phyloP scores from a whole-genome alignment of 2,888 invertebrate species.

The Automeris io region DNA sequence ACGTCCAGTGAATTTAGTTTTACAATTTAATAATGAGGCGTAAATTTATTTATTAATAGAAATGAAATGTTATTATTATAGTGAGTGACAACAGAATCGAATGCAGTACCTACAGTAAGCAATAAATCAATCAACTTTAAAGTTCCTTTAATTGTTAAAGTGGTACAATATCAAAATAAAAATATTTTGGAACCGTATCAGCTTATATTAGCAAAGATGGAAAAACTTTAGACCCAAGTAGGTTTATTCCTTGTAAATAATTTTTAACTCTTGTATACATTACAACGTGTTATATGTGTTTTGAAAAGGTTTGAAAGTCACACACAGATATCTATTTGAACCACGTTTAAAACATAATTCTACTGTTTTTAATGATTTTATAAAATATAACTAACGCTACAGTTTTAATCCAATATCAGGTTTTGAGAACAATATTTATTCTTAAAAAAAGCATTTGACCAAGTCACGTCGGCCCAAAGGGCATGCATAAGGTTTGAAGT shows the following conservation, averaged over 20 bases:
- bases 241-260: too few species aligned
- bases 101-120: conserved; percentile 17
- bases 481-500: too few species aligned
- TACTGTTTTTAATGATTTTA: too few species aligned
- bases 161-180: conserved; percentile 45
- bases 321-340: too few species aligned
- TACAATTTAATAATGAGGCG: not conserved
- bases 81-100: conserved; percentile 7
- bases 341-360: too few species aligned
- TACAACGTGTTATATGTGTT: not conserved
- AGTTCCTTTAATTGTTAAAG: conserved; percentile 58
- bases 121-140: conserved; percentile 21
- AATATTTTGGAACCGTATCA: conserved; percentile 13
- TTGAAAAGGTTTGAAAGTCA: too few species aligned
- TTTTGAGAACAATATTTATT: conserved; percentile 3
- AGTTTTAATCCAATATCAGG: not conserved
- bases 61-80: not conserved
- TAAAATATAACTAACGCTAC: too few species aligned
- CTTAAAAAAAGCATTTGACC: too few species aligned
- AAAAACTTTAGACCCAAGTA: not conserved
- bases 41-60: not conserved
- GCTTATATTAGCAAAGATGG: too few species aligned
- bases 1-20: conserved; percentile 1
- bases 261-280: not conserved
- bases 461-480: too few species aligned